These are phyloP conservation scores for Pseudomyrmex cubaensis DNA, from an alignment of 1,140 invertebrate genomes.

Conservation along the genomic window DNA sequence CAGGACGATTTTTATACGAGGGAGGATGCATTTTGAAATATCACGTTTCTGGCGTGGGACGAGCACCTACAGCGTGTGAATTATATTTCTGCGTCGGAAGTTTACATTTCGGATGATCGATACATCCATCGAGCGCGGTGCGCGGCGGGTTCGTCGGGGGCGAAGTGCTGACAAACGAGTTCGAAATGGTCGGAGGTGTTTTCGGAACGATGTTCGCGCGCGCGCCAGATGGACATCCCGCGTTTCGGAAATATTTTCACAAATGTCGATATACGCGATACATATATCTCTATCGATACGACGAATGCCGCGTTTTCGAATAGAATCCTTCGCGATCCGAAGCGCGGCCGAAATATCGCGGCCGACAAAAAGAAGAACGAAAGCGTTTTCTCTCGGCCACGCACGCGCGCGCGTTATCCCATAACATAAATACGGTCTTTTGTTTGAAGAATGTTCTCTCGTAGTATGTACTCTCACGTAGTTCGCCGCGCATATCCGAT, in stretches of 20 bases:
- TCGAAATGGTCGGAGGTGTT: slow-evolving; percentile 66
- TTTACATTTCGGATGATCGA: slow-evolving; percentile 65
- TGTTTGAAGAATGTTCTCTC: slow-evolving; percentile 10
- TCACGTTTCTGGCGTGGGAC: slow-evolving; percentile 29
- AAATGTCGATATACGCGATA: slow-evolving; percentile 24
- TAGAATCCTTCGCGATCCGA: slow-evolving; percentile 39
- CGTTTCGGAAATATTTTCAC: slow-evolving; percentile 65
- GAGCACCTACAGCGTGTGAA: slow-evolving; percentile 50
- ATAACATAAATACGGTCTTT: slow-evolving; percentile 45
- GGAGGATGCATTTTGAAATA: slow-evolving; percentile 47
- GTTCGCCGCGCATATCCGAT: neutral
- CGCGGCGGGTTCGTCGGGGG: slow-evolving; percentile 32
- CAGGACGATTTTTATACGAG: slow-evolving; percentile 36
- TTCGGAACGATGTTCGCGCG: slow-evolving; percentile 33
- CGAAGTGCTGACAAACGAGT: slow-evolving; percentile 66
- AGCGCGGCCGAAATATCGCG: neutral
- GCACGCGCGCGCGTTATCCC: neutral
- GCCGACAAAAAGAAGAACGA: neutral
- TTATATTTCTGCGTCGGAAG: slow-evolving; percentile 67
- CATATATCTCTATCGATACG: slow-evolving; percentile 29
- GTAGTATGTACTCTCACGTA: neutral
- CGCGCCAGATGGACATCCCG: slow-evolving; percentile 47
- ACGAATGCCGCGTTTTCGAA: neutral
- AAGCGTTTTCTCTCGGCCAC: neutral
- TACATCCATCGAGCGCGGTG: slow-evolving; percentile 52